A percentile compares a stretch with the other conserved stretches of the same genome.
These are phyloP conservation scores for Danio aesculapii DNA, from an alignment of 2,797 vertebrate species.

Conservation along the genomic window DNA sequence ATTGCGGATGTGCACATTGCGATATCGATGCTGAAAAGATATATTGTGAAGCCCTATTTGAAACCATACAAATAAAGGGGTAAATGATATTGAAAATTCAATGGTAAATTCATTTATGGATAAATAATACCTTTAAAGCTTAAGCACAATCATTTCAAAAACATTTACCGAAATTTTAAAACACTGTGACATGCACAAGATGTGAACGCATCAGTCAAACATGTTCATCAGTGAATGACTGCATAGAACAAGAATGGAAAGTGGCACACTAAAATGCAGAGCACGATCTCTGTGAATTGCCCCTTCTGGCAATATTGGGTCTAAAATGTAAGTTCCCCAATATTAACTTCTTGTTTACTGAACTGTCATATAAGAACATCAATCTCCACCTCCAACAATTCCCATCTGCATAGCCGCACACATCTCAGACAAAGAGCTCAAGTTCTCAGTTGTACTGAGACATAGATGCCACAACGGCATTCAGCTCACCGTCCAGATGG, in stretches of 20 bases:
- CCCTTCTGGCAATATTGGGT: background rate
- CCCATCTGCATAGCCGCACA: conserved; percentile 60
- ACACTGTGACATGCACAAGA: background rate
- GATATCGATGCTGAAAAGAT: too few species aligned
- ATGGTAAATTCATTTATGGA: too few species aligned
- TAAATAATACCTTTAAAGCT: too few species aligned
- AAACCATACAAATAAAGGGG: too few species aligned
- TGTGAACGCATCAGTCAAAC: background rate
- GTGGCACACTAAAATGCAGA: background rate
- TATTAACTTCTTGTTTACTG: conserved; percentile 28
- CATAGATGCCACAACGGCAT: conserved; percentile 48
- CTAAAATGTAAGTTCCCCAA: conserved; percentile 7
- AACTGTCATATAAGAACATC: conserved; percentile 14
- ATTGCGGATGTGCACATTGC: too few species aligned
- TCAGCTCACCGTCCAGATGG: conserved; percentile 58
- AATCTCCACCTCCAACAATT: conserved; percentile 25
- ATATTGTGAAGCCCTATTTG: too few species aligned
- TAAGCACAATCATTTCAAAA: too few species aligned
- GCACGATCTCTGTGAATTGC: background rate
- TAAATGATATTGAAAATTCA: too few species aligned
- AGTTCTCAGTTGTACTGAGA: conserved; percentile 46
- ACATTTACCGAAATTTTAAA: background rate
- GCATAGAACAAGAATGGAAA: background rate
- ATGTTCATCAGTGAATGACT: background rate
- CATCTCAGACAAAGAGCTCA: conserved; percentile 63